phyloP scores from a whole-genome alignment of 2,113 vertebrate genomes.

The Chionomys nivalis region DNA sequence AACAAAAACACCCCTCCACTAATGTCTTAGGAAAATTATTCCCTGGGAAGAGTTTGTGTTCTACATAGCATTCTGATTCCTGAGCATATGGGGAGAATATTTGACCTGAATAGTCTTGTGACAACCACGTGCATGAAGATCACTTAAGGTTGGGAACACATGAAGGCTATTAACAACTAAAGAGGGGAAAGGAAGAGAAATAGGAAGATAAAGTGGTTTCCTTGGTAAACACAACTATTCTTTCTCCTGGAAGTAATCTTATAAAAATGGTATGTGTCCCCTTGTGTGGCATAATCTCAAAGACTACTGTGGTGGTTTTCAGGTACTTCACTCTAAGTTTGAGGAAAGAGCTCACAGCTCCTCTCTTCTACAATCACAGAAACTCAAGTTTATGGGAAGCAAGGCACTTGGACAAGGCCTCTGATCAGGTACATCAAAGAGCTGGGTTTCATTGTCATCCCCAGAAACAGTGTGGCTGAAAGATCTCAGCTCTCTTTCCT shows the following conservation, averaged over 20 bases:
- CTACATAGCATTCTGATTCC: neutral
- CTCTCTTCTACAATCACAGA: neutral
- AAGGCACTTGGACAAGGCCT: neutral
- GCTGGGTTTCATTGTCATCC: too few species aligned
- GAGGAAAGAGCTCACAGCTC: neutral
- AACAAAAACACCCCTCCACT: too few species aligned
- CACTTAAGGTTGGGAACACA: neutral
- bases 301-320: neutral
- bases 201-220: neutral
- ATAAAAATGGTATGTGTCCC: neutral
- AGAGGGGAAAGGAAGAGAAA: neutral
- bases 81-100: neutral
- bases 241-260: neutral
- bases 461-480: neutral
- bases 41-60: neutral
- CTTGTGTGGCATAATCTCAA: neutral
- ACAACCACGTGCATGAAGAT: neutral
- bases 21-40: constrained; percentile 1
- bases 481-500: neutral
- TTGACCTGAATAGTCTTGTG: neutral
- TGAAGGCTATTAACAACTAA: neutral
- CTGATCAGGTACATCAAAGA: neutral
- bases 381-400: neutral
- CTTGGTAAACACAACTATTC: neutral
- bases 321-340: neutral